Evolutionary conservation across 2,113 vertebrate genomes (phyloP).

Genomic region (human): DNA sequence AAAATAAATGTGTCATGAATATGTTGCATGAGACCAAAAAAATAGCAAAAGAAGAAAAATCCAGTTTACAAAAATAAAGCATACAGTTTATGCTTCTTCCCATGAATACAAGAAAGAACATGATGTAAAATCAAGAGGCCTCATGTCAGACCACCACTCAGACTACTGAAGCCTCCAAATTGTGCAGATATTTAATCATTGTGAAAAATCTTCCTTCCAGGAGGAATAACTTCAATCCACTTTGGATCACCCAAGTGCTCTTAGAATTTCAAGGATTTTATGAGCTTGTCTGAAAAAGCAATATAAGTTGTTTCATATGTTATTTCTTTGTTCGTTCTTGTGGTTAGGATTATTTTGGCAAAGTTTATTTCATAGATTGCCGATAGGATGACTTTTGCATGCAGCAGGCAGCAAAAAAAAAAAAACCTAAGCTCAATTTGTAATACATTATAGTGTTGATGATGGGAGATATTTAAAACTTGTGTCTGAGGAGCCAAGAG

Average conservation of each 20-base stretch:
- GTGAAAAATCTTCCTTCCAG: neutral
- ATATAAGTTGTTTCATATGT: neutral
- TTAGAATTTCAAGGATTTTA: neutral
- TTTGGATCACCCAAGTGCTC: neutral
- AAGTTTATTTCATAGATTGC: neutral
- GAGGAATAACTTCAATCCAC: neutral
- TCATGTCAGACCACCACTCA: neutral
- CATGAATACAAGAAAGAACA: neutral
- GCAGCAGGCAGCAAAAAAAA: neutral
- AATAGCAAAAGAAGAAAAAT: neutral
- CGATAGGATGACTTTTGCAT: neutral
- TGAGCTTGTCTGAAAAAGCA: slow-evolving; percentile 8
- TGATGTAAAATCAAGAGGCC: neutral
- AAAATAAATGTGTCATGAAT: slow-evolving; percentile 19
- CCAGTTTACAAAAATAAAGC: neutral
- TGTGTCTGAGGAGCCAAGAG: neutral
- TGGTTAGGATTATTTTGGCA: slow-evolving; percentile 1
- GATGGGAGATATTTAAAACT: neutral
- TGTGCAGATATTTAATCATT: neutral
- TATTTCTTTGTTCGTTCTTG: neutral
- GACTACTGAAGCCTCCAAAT: neutral
- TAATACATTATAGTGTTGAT: neutral
- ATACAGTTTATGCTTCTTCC: neutral
- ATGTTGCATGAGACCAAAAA: neutral
- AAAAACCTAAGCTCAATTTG: neutral